Conservation (phyloP, 1,140 invertebrate genomes). For the Lucilia sericata region DNA sequence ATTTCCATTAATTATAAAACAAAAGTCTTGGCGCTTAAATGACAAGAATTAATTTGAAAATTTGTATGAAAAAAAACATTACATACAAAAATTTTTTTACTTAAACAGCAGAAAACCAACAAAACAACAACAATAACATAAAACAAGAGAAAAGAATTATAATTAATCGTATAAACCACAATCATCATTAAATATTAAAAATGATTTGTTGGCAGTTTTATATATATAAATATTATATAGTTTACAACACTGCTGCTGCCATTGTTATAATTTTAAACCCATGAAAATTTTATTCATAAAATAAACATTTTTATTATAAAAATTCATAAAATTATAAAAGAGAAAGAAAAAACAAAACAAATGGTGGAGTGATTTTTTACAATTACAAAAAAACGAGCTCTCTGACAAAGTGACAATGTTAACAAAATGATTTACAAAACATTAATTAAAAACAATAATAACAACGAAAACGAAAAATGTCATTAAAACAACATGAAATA, state of each 20-base stretch:
- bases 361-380: neutral
- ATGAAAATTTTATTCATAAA: constrained; percentile 16
- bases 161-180: neutral
- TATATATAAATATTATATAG: neutral
- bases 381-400: neutral
- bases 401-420: neutral
- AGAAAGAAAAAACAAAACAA: neutral
- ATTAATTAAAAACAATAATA: neutral
- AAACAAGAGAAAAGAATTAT: neutral
- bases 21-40: neutral
- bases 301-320: constrained; percentile 20
- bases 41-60: neutral
- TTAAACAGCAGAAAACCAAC: too few relatives aligned
- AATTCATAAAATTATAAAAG: constrained; percentile 10
- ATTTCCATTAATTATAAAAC: neutral
- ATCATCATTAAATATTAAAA: neutral
- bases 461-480: neutral
- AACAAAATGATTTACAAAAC: constrained; percentile 20
- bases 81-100: too few relatives aligned
- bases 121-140: neutral
- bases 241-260: too few relatives aligned
- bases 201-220: neutral
- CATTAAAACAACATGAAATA: too few relatives aligned
- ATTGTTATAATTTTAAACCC: neutral
- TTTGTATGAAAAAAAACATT: too few relatives aligned